These are phyloP conservation scores for Probosciger aterrimus DNA, from an alignment of 2,113 vertebrate genomes.

Conservation along the genomic window DNA sequence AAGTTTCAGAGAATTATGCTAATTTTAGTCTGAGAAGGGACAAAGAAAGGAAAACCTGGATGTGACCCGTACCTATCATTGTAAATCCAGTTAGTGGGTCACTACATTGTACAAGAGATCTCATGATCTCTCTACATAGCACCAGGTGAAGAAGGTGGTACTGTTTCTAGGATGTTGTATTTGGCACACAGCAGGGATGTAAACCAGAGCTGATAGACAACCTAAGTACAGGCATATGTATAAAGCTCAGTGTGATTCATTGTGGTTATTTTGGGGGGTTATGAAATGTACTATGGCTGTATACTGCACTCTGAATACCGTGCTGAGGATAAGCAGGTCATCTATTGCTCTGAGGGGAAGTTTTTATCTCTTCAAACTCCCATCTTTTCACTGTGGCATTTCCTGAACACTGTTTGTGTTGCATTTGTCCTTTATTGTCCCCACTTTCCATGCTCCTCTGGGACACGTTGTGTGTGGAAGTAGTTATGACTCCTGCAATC, in stretches of 20 bases:
- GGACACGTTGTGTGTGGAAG: not conserved
- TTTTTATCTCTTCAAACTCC: not conserved
- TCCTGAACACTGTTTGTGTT: not conserved
- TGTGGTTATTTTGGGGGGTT: not conserved
- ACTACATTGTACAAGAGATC: not conserved
- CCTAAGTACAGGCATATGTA: not conserved
- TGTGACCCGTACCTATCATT: not conserved
- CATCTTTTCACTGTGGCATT: not conserved
- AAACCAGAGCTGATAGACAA: not conserved
- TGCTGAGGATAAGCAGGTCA: not conserved
- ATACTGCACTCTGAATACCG: not conserved
- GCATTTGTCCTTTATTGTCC: not conserved
- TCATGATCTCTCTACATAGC: not conserved
- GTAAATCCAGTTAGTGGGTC: not conserved
- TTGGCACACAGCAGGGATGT: not conserved
- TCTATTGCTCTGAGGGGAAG: not conserved
- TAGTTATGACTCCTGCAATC: constrained; percentile 13
- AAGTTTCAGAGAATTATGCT: not conserved
- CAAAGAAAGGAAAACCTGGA: not conserved
- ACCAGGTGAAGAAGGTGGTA: not conserved
- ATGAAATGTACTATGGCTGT: not conserved
- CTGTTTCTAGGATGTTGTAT: not conserved
- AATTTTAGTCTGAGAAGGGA: not conserved
- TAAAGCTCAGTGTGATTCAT: not conserved
- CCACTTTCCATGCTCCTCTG: not conserved